Base-by-base conservation (phyloP, 53 echinoderm and acorn worm species). In the Holothuria leucospilota region DNA sequence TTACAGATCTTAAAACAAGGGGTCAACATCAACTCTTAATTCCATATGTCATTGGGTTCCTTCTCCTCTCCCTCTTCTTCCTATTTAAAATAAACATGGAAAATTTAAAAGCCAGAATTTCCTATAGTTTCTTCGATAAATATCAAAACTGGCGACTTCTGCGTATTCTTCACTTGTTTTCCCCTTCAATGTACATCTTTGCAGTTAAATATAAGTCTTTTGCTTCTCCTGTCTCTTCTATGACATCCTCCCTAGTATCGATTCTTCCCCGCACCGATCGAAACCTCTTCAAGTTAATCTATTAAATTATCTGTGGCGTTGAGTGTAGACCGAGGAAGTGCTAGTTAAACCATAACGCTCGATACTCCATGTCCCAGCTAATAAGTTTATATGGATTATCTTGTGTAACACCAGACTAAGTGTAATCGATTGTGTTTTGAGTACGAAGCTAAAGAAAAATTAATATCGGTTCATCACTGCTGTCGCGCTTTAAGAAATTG, bases 381-480 rank as follows among this genome's bases (percentile, higher is more conserved):
- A 75, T 75, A 75, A 75, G 49, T 75, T 23, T 26, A 75, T 75
- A 75, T 75, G 75, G 75, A 75, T 75, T 75, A 75, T 51, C 18
- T 75, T 30, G 27, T 51, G 75, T 75, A 52, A 51, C 49, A 46
- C 75, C 75, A 75, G 46, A 75, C 75, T 75, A 52, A 75, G 13
- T 24, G 27, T 20, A 52, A 75, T 75, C 75, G 75, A 75, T 75
- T 13, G 11, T 75, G 23, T 46, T 70, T 75, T 53, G 49, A 15
- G 75, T 42, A 75, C 75, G 39, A 75, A 49, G 52, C 25, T 30
- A 51, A 52, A 75, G 52, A 49, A 56, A 56, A 56, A 49, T 75
- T 75, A 75, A 75, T 75, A 75, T 51, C 49, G 25, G 75, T 75
- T 29, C 39, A 21, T 14, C 38, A 13, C 71, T 20, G 41, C 41